These are phyloP conservation scores for Lochmaea capreae DNA, from an alignment of 2,888 invertebrate species.

Conservation along the genomic window DNA sequence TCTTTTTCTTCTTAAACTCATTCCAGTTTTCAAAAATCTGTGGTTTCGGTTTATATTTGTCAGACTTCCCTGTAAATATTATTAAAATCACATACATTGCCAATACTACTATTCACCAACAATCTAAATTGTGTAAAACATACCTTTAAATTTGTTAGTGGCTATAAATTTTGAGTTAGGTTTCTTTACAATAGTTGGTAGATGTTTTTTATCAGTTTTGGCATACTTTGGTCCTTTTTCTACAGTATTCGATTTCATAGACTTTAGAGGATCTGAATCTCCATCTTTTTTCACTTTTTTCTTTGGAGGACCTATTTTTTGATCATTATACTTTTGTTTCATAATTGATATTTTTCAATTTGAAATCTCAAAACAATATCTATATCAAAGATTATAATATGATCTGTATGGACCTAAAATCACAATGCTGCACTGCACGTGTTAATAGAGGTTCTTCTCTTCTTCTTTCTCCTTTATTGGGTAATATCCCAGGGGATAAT, in stretches of 20 bases:
- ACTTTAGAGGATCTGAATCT: neutral
- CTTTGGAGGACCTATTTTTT: constrained; percentile 15
- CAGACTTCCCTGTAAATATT: constrained; percentile 28
- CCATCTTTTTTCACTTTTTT: constrained; percentile 33
- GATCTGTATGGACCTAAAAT: neutral
- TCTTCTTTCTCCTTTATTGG: too few species aligned
- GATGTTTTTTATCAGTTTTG: constrained; percentile 40
- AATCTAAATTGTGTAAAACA: neutral
- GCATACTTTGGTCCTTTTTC: constrained; percentile 35
- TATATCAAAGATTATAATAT: neutral
- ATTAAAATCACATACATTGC: neutral
- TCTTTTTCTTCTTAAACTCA: constrained; percentile 81
- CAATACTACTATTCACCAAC: neutral
- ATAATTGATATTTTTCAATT: neutral
- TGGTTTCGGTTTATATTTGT: constrained; percentile 29
- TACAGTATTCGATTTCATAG: neutral
- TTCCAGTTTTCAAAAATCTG: constrained; percentile 74
- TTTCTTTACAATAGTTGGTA: constrained; percentile 42
- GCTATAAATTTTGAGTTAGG: constrained; percentile 15
- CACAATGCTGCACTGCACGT: neutral
- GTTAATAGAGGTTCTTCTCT: too few species aligned
- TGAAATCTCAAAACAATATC: neutral
- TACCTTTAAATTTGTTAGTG: constrained; percentile 18
- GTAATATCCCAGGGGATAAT: too few species aligned
- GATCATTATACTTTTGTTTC: neutral